phyloP scores from a whole-genome alignment of 1,140 invertebrate species.

The Tribolium madens region DNA sequence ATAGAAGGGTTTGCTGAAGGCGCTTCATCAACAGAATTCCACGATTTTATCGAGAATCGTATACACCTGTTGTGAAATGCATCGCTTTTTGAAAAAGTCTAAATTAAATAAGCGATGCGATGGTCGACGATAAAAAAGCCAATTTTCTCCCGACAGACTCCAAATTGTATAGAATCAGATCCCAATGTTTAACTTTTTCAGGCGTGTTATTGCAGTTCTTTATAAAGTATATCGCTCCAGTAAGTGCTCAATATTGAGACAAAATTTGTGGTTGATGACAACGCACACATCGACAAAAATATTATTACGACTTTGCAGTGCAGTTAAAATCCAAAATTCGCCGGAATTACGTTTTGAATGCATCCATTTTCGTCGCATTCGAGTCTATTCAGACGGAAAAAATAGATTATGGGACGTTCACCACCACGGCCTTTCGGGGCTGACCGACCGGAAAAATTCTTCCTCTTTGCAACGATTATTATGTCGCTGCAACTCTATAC shows the following conservation, averaged over 20 bases:
- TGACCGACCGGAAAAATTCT: constrained; percentile 20
- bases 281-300: neutral
- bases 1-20: too few species aligned
- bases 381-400: constrained; percentile 30
- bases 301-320: constrained; percentile 21
- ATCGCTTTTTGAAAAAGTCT: constrained; percentile 9
- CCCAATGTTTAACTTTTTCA: constrained; percentile 54
- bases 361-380: constrained; percentile 29
- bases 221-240: constrained; percentile 37
- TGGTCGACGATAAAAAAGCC: constrained; percentile 48
- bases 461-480: constrained; percentile 21
- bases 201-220: constrained; percentile 56
- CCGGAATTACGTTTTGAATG: constrained; percentile 29
- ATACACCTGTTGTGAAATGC: constrained; percentile 31
- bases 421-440: constrained; percentile 3
- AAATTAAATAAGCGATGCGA: constrained; percentile 14
- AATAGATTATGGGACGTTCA: constrained; percentile 31
- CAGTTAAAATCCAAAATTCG: constrained; percentile 27
- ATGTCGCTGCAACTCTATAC: neutral
- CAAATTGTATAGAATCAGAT: constrained; percentile 54
- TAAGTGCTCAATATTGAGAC: constrained; percentile 37
- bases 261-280: constrained; percentile 9
- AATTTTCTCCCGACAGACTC: constrained; percentile 54
- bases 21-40: too few species aligned
- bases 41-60: neutral